Percentiles rank a stretch among this genome's conserved stretches.
Evolutionary conservation across 2,888 invertebrate species (phyloP).

Genomic region (Limenitis arthemis): DNA sequence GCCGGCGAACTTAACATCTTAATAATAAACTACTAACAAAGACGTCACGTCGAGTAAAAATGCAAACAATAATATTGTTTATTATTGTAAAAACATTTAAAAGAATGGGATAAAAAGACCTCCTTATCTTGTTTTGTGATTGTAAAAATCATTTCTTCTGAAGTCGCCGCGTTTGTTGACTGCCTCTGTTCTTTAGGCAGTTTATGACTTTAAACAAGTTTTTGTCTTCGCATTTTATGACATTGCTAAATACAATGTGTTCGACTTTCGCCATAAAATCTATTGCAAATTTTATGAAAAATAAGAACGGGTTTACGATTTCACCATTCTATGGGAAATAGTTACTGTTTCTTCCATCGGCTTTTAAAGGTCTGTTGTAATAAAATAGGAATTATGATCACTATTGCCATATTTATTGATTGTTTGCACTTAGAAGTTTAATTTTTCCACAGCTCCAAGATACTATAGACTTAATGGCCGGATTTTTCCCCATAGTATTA

Average conservation of each 20-base stretch:
- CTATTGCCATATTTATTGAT: too few species aligned
- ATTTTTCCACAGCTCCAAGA: too few species aligned
- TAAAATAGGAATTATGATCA: too few species aligned
- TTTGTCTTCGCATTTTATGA: constrained; percentile 12
- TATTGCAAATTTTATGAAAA: constrained; percentile 19
- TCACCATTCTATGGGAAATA: neutral
- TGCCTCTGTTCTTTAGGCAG: constrained; percentile 15
- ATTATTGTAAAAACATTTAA: constrained; percentile 21
- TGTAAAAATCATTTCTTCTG: constrained; percentile 6
- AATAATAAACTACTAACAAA: neutral
- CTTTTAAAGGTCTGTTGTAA: too few species aligned
- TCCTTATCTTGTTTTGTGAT: constrained; percentile 17
- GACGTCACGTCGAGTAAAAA: constrained; percentile 9
- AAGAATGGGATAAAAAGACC: constrained; percentile 19
- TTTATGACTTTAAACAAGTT: constrained; percentile 15
- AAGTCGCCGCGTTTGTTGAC: constrained; percentile 17
- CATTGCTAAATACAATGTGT: constrained; percentile 14
- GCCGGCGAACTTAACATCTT: neutral
- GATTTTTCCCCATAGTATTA: too few species aligned
- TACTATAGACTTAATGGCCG: too few species aligned
- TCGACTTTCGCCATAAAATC: constrained; percentile 11
- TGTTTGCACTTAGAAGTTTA: too few species aligned
- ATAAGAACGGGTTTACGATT: constrained; percentile 17
- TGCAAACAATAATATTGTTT: constrained; percentile 20
- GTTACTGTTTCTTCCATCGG: neutral